phyloP scores from a whole-genome alignment of 2,113 vertebrate species.

The Ramphastos sulfuratus region DNA sequence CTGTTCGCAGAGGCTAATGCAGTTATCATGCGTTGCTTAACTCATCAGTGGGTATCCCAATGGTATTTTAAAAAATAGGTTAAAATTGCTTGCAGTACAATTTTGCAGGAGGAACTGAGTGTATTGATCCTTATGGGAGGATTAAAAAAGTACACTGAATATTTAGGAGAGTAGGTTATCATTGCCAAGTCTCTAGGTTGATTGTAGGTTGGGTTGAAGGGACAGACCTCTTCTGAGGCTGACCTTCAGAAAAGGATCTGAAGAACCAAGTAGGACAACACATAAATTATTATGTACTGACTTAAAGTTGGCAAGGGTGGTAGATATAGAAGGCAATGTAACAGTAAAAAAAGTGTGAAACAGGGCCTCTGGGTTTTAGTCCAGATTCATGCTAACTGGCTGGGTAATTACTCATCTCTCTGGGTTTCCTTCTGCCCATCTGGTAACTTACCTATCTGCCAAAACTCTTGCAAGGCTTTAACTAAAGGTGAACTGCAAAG shows the following conservation, averaged over 20 bases:
- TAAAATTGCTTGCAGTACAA: not conserved
- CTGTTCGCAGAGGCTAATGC: not conserved
- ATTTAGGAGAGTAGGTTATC: not conserved
- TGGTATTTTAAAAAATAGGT: not conserved
- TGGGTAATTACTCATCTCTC: conserved; percentile 70
- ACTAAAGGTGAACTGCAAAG: conserved; percentile 60
- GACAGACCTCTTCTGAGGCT: not conserved
- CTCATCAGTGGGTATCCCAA: not conserved
- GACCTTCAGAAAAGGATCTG: conserved; percentile 38
- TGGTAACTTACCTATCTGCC: conserved; percentile 53
- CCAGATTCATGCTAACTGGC: conserved; percentile 59
- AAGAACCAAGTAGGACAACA: conserved; percentile 3
- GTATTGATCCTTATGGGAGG: not conserved
- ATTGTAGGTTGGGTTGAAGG: not conserved
- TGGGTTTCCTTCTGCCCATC: conserved; percentile 62
- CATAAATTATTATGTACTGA: conserved; percentile 46
- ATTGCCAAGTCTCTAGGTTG: not conserved
- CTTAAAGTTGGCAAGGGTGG: conserved; percentile 44
- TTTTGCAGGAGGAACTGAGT: not conserved
- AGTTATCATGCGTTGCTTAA: not conserved
- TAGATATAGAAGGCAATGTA: not conserved
- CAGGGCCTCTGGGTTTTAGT: conserved; percentile 52
- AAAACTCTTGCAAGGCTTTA: conserved; percentile 57
- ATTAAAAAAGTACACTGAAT: not conserved
- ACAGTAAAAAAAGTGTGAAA: conserved; percentile 53